Evolutionary conservation across 2,113 vertebrate genomes (phyloP), one percentile per base, ranked within the genome.

Genomic region (Bagarius yarrelli): DNA sequence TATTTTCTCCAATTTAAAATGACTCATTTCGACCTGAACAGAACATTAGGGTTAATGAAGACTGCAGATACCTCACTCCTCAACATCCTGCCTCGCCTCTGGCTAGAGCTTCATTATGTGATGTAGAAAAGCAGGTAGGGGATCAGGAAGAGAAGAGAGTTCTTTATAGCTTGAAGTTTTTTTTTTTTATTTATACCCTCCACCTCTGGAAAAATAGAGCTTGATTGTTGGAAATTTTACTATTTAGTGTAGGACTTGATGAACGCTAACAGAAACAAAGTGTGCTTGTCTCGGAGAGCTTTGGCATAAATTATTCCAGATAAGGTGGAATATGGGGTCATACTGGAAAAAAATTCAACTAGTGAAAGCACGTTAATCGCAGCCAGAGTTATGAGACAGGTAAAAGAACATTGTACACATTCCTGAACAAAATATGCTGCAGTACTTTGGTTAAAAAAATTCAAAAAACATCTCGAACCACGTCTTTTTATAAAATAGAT

Each of bases 81-180:
- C 57, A 71, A 21, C 40, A 69, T 61, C 80, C 53, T 57, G 19
- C 60, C 52, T 63, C 53, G 52, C 83, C 82, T 76, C 83, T 80
- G 73, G 83, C 85, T 61, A 84, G 32, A 30, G 77, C 77, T 83
- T 83, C 80, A 84, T 86, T 76, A 82, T 74, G 16, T 78, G 73
- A 73, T 70, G 25, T 27, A 64, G 34, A 75, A 30, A 72, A 44
- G 16, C 84, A 78, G 81, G 25, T 71, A 13, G 18, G 64, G 56
- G 66, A 66, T 70, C 32, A 34, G 44, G 25, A 72, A 52, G 66
- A 63, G 56, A 52, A 52, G 64, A 80, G 53, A 64, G 44, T 79
- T 61, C 71, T 59, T 75, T 30, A 55, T 81, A 82, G 81, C 80
- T 82, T 27, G 21, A 78, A 73, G 76, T 76, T 59, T 74, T n/a